phyloP scores from a whole-genome alignment of 2,113 vertebrate species.

The Lathamus discolor region DNA sequence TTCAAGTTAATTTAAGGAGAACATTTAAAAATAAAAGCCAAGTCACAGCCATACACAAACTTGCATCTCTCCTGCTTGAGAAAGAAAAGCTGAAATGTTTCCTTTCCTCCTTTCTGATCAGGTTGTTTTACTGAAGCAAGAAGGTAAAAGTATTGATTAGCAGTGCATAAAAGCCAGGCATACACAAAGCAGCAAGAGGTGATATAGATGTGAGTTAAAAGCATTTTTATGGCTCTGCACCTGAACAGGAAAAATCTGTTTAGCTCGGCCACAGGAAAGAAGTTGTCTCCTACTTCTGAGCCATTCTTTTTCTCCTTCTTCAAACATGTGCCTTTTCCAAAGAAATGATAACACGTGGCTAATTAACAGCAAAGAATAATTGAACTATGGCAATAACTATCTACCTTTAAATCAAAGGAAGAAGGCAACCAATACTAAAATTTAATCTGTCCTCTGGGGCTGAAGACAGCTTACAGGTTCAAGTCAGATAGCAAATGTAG shows the following conservation, averaged over 20 bases:
- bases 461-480: slow-evolving; percentile 76
- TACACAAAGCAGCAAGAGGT: neutral
- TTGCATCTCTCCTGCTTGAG: neutral
- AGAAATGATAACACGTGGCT: slow-evolving; percentile 34
- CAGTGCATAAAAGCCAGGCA: slow-evolving; percentile 12
- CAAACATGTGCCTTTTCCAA: neutral
- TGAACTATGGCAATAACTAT: slow-evolving; percentile 69
- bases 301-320: neutral
- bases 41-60: neutral
- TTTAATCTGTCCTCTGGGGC: slow-evolving; percentile 80
- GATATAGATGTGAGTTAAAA: slow-evolving; percentile 14
- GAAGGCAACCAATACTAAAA: slow-evolving; percentile 77
- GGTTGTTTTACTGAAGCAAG: slow-evolving; percentile 30
- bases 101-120: neutral
- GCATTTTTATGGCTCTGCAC: neutral
- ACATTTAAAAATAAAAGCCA: slow-evolving; percentile 40
- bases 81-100: slow-evolving; percentile 12
- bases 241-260: neutral
- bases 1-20: slow-evolving; percentile 42
- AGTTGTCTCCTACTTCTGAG: slow-evolving; percentile 19
- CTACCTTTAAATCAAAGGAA: slow-evolving; percentile 77
- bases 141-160: slow-evolving; percentile 50
- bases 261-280: neutral
- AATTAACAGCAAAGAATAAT: slow-evolving; percentile 70
- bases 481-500: slow-evolving; percentile 78